Evolutionary conservation across 2,797 vertebrate genomes (phyloP), one percentile per base, ranked within the genome.

Genomic region (Catamblyrhynchus diadema): DNA sequence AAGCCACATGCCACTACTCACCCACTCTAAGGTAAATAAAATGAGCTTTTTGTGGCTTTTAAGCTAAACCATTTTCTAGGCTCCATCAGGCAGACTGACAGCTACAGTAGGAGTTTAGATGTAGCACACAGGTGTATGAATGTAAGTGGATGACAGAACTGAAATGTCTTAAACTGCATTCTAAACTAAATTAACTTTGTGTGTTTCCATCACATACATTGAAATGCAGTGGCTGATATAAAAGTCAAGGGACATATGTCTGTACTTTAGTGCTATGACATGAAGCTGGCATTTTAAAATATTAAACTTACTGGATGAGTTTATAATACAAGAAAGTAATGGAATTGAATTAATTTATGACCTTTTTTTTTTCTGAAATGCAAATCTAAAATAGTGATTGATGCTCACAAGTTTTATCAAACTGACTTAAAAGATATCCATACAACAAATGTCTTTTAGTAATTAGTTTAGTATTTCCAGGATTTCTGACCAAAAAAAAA

Each of bases 361-460:
- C 77, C 22, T 33, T 33, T 74, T 88, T 61, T 61, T 62, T 91
- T 91, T 94, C 32, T 83, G 77, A 94, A 94, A 74, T 81, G 33
- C 15, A 74, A 93, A 83, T 67, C 12, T 83, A 42, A 81, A 86
- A 60, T 28, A 64, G 65, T 35, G 11, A 42, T 53, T 78, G 37
- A 90, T 12, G 12, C 24, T 66, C 27, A 69, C 22, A 67, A 64
- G 73, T 57, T 57, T 93, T 41, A 61, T 71, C 48, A 78, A 47
- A 60, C 27, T 67, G 41, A 61, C 65, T 67, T 91, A 64, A 94
- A 84, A 87, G 20, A 16, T 12, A 57, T 42, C 39, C 65, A n/a
- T 87, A 85, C 71, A 74, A 69, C 16, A 82, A 93, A 65, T 30
- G 30, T 42, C 9, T 45, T 22, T 84, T 51, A 45, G 19, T 50